A percentile compares a stretch with the other conserved stretches of the same genome.
Evolutionary conservation across 2,113 vertebrate species (phyloP).

Genomic region (Megaptera novaeangliae): DNA sequence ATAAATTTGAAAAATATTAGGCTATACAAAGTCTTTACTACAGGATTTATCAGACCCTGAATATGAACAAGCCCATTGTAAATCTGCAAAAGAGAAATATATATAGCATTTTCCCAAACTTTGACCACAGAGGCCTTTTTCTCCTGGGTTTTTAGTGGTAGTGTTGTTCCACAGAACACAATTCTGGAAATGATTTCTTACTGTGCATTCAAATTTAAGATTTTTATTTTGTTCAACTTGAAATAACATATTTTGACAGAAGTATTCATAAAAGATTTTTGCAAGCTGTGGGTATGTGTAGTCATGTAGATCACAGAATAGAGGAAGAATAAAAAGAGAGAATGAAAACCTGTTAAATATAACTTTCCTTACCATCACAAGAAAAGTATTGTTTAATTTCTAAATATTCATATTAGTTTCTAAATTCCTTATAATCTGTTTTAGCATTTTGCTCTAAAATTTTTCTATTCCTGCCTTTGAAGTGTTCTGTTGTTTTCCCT

Average conservation of each 20-base stretch:
- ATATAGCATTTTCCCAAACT: background rate
- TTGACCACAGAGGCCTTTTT: background rate
- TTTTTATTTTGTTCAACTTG: background rate
- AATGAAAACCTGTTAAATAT: background rate
- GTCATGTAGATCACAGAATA: background rate
- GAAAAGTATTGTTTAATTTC: background rate
- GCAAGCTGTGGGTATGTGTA: background rate
- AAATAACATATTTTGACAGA: background rate
- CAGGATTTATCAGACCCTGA: background rate
- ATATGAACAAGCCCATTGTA: background rate
- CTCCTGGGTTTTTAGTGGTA: background rate
- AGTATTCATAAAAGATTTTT: background rate
- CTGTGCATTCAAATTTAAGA: background rate
- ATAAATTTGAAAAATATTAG: slow-evolving; percentile 3
- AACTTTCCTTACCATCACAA: background rate
- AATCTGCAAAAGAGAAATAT: background rate
- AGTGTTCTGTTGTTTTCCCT: background rate
- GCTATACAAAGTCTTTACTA: background rate
- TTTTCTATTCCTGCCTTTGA: background rate
- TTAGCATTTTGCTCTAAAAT: background rate
- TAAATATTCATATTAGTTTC: background rate
- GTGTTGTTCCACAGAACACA: background rate
- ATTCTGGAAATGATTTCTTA: background rate
- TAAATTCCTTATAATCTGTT: background rate
- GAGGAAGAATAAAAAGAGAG: background rate